Evolutionary conservation across 2,888 invertebrate genomes (phyloP).

Genomic region (Creontiades dilutus): DNA sequence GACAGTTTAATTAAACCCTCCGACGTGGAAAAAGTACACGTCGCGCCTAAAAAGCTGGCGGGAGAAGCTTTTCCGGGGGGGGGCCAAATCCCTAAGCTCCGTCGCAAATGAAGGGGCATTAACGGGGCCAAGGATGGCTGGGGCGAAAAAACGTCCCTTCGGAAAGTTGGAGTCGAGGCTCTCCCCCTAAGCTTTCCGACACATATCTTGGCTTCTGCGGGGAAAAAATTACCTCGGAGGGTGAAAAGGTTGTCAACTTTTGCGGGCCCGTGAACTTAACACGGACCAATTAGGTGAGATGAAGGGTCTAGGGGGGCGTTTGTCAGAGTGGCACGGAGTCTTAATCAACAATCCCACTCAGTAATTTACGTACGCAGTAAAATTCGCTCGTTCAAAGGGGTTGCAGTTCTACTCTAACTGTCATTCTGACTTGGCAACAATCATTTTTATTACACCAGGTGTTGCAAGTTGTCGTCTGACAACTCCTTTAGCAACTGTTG

Average conservation of each 20-base stretch:
- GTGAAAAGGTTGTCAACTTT: slow-evolving; percentile 60
- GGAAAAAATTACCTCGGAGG: slow-evolving; percentile 45
- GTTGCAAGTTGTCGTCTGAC: no score
- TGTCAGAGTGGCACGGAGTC: slow-evolving; percentile 6
- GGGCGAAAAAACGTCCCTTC: slow-evolving; percentile 29
- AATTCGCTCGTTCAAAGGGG: no score
- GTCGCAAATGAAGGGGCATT: slow-evolving; percentile 66
- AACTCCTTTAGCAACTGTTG: no score
- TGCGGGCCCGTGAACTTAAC: slow-evolving; percentile 59
- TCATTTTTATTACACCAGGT: no score
- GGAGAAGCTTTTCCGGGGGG: not conserved
- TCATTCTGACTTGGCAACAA: no score
- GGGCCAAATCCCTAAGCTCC: slow-evolving; percentile 65
- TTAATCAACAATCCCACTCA: not conserved
- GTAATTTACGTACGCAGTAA: no score
- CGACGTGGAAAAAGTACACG: slow-evolving; percentile 68
- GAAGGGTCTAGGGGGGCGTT: not conserved
- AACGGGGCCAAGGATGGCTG: slow-evolving; percentile 42
- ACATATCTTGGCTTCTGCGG: slow-evolving; percentile 54
- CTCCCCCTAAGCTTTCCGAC: slow-evolving; percentile 54
- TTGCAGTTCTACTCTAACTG: no score
- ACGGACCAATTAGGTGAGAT: slow-evolving; percentile 61
- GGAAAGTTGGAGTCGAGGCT: slow-evolving; percentile 17
- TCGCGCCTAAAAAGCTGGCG: slow-evolving; percentile 6
- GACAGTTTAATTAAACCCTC: slow-evolving; percentile 74